Percentiles rank a stretch among this genome's conserved stretches.
Evolutionary conservation across 2,113 vertebrate genomes (phyloP).

Genomic region (Pica pica): DNA sequence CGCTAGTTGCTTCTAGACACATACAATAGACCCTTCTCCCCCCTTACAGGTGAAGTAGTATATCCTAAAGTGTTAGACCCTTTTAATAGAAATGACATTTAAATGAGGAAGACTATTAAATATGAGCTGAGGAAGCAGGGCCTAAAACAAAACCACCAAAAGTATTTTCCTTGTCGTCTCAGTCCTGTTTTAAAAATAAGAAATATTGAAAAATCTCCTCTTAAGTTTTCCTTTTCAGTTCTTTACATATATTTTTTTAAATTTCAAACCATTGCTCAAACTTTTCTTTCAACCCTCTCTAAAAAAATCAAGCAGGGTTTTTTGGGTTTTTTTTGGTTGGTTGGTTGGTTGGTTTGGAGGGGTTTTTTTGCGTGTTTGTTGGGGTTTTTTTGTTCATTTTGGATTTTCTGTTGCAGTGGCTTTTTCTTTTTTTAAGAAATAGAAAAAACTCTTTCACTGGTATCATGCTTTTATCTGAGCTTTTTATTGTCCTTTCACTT

Average conservation of each 20-base stretch:
- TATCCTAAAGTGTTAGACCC: not conserved
- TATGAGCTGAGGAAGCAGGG: not conserved
- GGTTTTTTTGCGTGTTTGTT: not conserved
- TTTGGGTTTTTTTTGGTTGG: not conserved
- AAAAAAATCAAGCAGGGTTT: not conserved
- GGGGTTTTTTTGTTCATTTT: not conserved
- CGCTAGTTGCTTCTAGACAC: not conserved
- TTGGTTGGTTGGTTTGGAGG: not conserved
- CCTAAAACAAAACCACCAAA: not conserved
- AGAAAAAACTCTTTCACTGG: rapidly evolving
- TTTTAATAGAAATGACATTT: not conserved
- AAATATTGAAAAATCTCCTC: not conserved
- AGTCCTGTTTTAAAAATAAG: not conserved
- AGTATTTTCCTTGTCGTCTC: not conserved
- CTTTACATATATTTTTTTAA: not conserved
- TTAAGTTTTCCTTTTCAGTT: not conserved
- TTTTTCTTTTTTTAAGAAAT: not conserved
- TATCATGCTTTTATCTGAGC: not conserved
- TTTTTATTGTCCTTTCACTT: not conserved
- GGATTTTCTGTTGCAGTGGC: not conserved
- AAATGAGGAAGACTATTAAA: not conserved
- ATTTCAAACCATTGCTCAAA: not conserved
- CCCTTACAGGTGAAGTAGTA: not conserved
- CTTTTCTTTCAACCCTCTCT: rapidly evolving
- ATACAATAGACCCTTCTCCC: rapidly evolving